phyloP scores from a whole-genome alignment of 2,888 invertebrate genomes.

The Agrilus mali region DNA sequence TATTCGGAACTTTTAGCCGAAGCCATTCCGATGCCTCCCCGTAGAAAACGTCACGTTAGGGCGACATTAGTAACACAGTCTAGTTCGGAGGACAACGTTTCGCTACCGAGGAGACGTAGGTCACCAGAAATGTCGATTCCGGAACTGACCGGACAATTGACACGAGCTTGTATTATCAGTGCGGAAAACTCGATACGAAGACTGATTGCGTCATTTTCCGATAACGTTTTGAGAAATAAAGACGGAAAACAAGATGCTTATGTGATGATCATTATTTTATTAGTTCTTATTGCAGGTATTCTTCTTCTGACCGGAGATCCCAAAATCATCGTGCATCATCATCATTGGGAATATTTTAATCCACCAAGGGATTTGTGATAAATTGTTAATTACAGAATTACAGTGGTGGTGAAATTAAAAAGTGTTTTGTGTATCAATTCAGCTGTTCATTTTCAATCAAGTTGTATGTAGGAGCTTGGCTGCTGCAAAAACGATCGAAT shows the following conservation, averaged over 20 bases:
- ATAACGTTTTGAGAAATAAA: conserved; percentile 44
- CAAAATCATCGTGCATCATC: conserved; percentile 58
- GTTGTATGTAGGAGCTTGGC: no score
- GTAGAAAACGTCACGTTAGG: conserved; percentile 35
- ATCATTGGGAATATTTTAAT: conserved; percentile 83
- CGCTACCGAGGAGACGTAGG: conserved; percentile 20
- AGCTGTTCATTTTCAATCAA: no score
- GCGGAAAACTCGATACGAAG: conserved; percentile 52
- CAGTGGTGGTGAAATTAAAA: no score
- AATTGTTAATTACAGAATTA: neutral
- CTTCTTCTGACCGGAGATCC: conserved; percentile 59
- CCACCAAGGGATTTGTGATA: conserved; percentile 49
- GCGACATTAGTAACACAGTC: conserved; percentile 22
- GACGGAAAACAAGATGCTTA: conserved; percentile 62
- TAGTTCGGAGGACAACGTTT: conserved; percentile 21
- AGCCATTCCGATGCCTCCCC: conserved; percentile 32
- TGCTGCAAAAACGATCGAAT: no score
- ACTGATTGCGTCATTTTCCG: conserved; percentile 51
- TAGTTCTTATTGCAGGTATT: conserved; percentile 65
- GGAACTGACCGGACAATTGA: conserved; percentile 57
- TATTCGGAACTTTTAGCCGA: conserved; percentile 25
- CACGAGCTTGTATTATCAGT: conserved; percentile 54
- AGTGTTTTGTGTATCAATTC: no score
- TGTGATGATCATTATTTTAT: conserved; percentile 63
- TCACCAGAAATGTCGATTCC: conserved; percentile 51